phyloP scores from a whole-genome alignment of 2,888 invertebrate species.

The Dryadula phaetusa region DNA sequence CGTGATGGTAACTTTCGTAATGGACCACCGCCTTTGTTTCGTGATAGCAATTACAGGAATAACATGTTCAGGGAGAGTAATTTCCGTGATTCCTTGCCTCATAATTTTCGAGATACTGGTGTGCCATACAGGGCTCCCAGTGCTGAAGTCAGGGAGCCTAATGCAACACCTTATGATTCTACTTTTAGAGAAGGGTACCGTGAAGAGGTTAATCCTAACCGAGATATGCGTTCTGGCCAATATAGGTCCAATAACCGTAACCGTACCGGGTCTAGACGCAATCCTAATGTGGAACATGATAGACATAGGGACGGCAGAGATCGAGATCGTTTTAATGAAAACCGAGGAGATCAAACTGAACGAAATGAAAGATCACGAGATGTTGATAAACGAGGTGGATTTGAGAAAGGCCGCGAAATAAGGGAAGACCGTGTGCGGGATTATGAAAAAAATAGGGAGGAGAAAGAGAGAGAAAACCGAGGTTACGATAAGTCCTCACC shows the following conservation, averaged over 20 bases:
- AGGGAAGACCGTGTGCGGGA: conserved; percentile 64
- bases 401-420: conserved; percentile 65
- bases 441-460: conserved; percentile 62
- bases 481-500: conserved; percentile 73
- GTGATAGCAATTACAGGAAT: conserved; percentile 68
- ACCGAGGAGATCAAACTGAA: conserved; percentile 71
- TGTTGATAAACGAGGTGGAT: conserved; percentile 61
- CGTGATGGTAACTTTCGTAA: conserved; percentile 70
- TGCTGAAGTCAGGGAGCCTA: conserved; percentile 68
- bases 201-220: conserved; percentile 63
- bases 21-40: conserved; percentile 66
- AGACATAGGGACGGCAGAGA: conserved; percentile 71
- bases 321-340: conserved; percentile 71
- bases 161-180: conserved; percentile 66
- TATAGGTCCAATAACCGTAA: conserved; percentile 63
- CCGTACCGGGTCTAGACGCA: conserved; percentile 68
- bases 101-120: conserved; percentile 68
- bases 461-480: conserved; percentile 69
- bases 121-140: conserved; percentile 71
- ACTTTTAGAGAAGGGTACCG: conserved; percentile 71
- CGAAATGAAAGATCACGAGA: conserved; percentile 75
- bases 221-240: conserved; percentile 66
- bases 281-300: conserved; percentile 68
- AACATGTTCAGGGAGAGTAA: conserved; percentile 68
- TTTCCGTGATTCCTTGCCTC: conserved; percentile 70